phyloP scores from a whole-genome alignment of 2,888 invertebrate species.

The Desoria tigrina region DNA sequence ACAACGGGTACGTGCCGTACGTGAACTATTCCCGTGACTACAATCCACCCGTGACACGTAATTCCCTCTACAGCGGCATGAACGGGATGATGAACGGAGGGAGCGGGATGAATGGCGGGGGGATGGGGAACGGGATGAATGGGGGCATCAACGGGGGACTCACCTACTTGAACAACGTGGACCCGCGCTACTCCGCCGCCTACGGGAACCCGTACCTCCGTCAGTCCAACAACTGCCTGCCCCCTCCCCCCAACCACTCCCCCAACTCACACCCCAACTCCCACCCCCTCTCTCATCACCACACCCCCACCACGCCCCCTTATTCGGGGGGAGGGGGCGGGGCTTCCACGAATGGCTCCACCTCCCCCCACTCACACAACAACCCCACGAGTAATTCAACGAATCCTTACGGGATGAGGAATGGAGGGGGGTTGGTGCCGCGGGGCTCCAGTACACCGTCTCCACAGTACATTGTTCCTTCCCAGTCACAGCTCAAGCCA shows the following conservation, averaged over 20 bases:
- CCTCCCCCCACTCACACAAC: slow-evolving; percentile 44
- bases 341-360: slow-evolving; percentile 32
- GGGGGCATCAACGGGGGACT: slow-evolving; percentile 33
- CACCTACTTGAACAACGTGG: slow-evolving; percentile 61
- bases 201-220: slow-evolving; percentile 82
- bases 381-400: slow-evolving; percentile 37
- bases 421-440: slow-evolving; percentile 62
- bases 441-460: slow-evolving; percentile 57
- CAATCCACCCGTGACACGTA: slow-evolving; percentile 67
- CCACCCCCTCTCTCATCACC: slow-evolving; percentile 77
- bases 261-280: slow-evolving; percentile 67
- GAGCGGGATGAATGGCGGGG: not conserved
- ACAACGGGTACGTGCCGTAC: slow-evolving; percentile 83
- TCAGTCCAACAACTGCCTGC: slow-evolving; percentile 63
- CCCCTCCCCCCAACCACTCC: slow-evolving; percentile 57
- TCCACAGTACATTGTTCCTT: slow-evolving; percentile 64
- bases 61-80: slow-evolving; percentile 45
- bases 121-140: slow-evolving; percentile 25
- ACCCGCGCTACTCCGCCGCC: slow-evolving; percentile 83
- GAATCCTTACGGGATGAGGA: slow-evolving; percentile 54
- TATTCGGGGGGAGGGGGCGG: no score
- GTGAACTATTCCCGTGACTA: slow-evolving; percentile 86
- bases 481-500: slow-evolving; percentile 63
- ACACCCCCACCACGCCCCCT: slow-evolving; percentile 46
- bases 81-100: not conserved